Base-by-base conservation (phyloP, 2,797 vertebrate species). In the Channa striata region DNA sequence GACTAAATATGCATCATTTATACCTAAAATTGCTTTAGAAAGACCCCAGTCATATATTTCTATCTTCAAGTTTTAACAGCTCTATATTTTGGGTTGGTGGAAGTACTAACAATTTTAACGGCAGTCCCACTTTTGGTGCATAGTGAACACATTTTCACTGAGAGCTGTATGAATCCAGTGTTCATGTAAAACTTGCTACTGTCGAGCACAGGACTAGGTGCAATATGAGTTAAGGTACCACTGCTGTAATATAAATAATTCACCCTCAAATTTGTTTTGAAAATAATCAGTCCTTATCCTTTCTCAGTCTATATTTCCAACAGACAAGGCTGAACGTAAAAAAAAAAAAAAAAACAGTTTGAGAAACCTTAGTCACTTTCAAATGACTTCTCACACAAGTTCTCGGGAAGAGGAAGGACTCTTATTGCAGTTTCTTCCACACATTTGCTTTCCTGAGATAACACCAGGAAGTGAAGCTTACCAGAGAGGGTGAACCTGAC, bases 361-460 rank as follows among this genome's bases (percentile, higher is more conserved):
- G 33, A 67, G 59, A 56, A 43, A 46, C 50, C 36, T 61, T 75
- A 67, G 68, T 77, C 77, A 81, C 74, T 84, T 91, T 88, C 58
- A 83, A 83, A 86, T 75, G 52, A 85, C 85, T 81, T 82, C 68
- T 82, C 61, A 53, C 52, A 42, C 54, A 20, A 46, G n/a, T 40
- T 67, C 25, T 19, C 23, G 46, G 56, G 60, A 50, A 79, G 48
- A 23, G n/a, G 40, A 68, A 30, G 25, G 4, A 30, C 25, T 30
- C 25, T 30, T 30, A 50, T 20, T 23, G 4, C 14, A 36, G 1
- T 65, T 50, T 19, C 33, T 49, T 48, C n/a, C 5, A 30, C n/a
- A 43, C 5, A 21, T 19, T 43, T n/a, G 17, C 33, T 34, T 36
- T 16, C 30, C 19, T 6, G 16, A 4, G 36, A 5, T 14, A 19